Evolutionary conservation across 2,797 vertebrate species (phyloP).

Genomic region (Eurystomus glaucurus): DNA sequence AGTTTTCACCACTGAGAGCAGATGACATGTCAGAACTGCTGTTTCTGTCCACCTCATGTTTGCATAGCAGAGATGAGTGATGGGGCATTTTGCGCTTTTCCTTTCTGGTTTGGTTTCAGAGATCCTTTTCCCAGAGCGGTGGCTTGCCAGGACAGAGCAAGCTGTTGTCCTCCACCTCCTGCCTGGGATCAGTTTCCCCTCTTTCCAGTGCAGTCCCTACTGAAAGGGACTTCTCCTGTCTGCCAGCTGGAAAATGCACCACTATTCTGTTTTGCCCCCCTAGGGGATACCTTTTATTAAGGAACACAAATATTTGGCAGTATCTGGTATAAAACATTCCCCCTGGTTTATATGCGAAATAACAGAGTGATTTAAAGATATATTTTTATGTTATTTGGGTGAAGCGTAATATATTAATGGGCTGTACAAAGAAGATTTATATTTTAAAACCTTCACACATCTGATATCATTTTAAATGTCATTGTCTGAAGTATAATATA

Average conservation of each 20-base stretch:
- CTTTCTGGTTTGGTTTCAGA: constrained; percentile 5
- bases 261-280: constrained; percentile 41
- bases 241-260: constrained; percentile 38
- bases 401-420: constrained; percentile 74
- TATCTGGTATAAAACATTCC: constrained; percentile 40
- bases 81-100: neutral
- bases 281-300: neutral
- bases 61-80: neutral
- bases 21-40: neutral
- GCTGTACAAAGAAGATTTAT: constrained; percentile 73
- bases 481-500: constrained; percentile 69
- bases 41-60: neutral
- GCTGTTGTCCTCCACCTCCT: neutral
- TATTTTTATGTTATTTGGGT: constrained; percentile 63
- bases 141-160: neutral
- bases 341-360: constrained; percentile 52
- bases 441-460: constrained; percentile 70
- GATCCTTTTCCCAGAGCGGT: neutral
- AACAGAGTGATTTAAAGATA: constrained; percentile 62
- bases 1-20: neutral
- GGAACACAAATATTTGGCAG: constrained; percentile 61
- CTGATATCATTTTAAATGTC: constrained; percentile 68
- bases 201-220: neutral
- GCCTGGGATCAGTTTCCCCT: neutral
- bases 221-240: neutral